These are phyloP conservation scores for Coluber constrictor DNA, from an alignment of 2,797 vertebrate genomes.

Conservation along the genomic window DNA sequence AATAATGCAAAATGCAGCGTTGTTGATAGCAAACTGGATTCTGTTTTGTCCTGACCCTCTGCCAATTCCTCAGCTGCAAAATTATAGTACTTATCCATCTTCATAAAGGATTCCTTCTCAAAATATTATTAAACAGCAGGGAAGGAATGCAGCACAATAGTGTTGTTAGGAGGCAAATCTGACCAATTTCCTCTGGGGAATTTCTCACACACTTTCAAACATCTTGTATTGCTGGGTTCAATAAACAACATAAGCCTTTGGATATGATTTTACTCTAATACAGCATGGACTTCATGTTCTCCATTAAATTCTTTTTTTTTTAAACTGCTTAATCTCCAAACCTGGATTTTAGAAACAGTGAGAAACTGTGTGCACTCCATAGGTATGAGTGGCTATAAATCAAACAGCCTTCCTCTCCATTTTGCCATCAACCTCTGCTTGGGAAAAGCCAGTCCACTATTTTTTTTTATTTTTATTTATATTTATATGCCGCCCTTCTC, in stretches of 20 bases:
- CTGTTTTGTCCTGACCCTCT: constrained; percentile 63
- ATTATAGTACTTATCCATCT: constrained; percentile 64
- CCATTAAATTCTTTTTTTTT: background rate
- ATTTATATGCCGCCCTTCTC: too few relatives aligned
- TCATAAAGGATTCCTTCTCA: constrained; percentile 62
- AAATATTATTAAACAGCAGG: constrained; percentile 69
- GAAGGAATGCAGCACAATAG: constrained; percentile 67
- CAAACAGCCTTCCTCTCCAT: background rate
- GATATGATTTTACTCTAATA: background rate
- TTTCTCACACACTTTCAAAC: constrained; percentile 67
- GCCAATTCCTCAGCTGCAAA: constrained; percentile 66
- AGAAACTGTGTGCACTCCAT: background rate
- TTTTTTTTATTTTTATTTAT: too few relatives aligned
- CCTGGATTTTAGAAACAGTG: background rate
- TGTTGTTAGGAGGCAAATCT: constrained; percentile 68
- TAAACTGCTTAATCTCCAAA: background rate
- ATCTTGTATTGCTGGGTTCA: constrained; percentile 46
- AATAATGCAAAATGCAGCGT: constrained; percentile 67
- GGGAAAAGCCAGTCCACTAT: background rate
- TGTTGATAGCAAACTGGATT: constrained; percentile 58
- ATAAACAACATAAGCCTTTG: constrained; percentile 1
- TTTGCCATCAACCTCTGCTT: background rate
- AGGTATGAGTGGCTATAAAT: background rate
- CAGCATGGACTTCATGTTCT: background rate
- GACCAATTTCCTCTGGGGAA: constrained; percentile 67